Evolutionary conservation across 2,797 vertebrate species (phyloP).

Genomic region (Nyctibius grandis): DNA sequence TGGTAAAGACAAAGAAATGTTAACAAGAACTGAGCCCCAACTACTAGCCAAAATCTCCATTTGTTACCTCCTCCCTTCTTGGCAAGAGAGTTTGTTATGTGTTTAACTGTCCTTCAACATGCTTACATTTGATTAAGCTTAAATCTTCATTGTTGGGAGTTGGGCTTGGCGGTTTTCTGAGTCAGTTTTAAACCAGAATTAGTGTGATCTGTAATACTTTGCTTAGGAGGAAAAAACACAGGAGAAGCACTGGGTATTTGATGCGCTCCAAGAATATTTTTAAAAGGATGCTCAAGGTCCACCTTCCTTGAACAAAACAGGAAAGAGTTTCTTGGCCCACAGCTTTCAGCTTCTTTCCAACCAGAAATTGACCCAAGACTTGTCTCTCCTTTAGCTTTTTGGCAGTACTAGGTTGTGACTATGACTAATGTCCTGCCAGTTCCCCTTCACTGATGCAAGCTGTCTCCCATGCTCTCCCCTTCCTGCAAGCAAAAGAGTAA

Average conservation of each 20-base stretch:
- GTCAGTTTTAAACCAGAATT: not conserved
- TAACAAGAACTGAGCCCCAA: not conserved
- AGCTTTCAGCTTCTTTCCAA: not conserved
- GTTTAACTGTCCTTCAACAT: not conserved
- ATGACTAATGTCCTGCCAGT: not conserved
- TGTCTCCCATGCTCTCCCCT: not conserved
- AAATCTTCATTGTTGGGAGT: not conserved
- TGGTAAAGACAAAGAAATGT: not conserved
- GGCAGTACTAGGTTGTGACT: not conserved
- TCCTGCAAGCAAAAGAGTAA: not conserved
- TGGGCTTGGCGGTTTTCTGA: not conserved
- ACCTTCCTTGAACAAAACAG: not conserved
- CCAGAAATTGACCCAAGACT: not conserved
- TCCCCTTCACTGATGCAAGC: not conserved
- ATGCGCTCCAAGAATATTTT: not conserved
- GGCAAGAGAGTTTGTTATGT: not conserved
- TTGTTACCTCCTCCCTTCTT: not conserved
- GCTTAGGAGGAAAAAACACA: not conserved
- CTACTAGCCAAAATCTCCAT: not conserved
- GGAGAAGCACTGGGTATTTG: not conserved
- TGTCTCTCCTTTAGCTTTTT: not conserved
- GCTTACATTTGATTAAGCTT: not conserved
- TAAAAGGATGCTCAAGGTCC: not conserved
- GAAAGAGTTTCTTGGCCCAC: not conserved
- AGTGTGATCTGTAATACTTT: not conserved